These are phyloP conservation scores for Semaprochilodus insignis DNA, from an alignment of 2,797 vertebrate species.

Conservation along the genomic window DNA sequence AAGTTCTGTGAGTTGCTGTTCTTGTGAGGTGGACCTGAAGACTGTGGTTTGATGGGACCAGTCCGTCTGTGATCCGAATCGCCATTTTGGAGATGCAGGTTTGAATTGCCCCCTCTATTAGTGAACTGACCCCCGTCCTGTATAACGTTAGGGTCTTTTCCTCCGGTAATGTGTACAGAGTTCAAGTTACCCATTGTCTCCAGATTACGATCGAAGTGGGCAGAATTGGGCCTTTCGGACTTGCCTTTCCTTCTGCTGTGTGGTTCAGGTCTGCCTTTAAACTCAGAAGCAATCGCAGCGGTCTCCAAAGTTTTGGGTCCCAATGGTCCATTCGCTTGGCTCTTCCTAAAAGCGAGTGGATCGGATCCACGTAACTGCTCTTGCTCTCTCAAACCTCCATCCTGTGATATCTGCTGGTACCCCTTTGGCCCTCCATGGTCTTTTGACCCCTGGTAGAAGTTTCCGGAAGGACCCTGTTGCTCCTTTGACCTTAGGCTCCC, in stretches of 20 bases:
- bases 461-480: constrained; percentile 73
- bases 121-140: constrained; percentile 70
- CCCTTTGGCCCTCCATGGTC: constrained; percentile 71
- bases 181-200: constrained; percentile 78
- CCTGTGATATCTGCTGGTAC: constrained; percentile 53
- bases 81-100: constrained; percentile 86
- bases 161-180: constrained; percentile 78
- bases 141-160: constrained; percentile 76
- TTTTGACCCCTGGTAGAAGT: constrained; percentile 74
- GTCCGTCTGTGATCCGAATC: constrained; percentile 87
- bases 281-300: constrained; percentile 61
- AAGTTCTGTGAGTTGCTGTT: constrained; percentile 80
- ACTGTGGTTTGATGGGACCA: constrained; percentile 88
- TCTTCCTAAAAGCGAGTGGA: constrained; percentile 75
- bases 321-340: constrained; percentile 71
- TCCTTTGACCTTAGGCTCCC: constrained; percentile 86
- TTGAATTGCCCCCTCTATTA: constrained; percentile 65
- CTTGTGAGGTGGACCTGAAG: constrained; percentile 72
- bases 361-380: constrained; percentile 57
- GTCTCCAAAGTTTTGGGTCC: constrained; percentile 76
- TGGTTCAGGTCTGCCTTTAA: constrained; percentile 80
- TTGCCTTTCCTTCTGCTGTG: constrained; percentile 86
- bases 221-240: constrained; percentile 83
- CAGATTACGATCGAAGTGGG: constrained; percentile 82
- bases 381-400: constrained; percentile 37